phyloP scores from a whole-genome alignment of 1,140 invertebrate species.

The Cotesia glomerata region DNA sequence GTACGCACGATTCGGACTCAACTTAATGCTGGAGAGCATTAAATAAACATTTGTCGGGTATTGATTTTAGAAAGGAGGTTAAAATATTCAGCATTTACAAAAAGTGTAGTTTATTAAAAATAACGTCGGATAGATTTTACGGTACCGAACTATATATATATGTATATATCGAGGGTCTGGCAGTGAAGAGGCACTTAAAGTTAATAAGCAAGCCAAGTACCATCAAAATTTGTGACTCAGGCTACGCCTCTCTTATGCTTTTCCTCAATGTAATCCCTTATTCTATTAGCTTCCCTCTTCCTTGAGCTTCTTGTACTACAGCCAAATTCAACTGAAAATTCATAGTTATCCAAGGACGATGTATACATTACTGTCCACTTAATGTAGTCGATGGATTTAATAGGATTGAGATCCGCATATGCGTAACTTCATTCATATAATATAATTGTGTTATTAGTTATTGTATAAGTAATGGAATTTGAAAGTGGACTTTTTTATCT shows the following conservation, averaged over 20 bases:
- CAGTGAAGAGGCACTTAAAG: slow-evolving; percentile 22
- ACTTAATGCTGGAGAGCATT: not conserved
- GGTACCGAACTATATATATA: not conserved
- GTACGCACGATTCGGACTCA: not conserved
- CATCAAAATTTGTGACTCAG: slow-evolving; percentile 49
- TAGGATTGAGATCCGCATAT: not conserved
- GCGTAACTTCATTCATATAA: not conserved
- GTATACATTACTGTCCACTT: slow-evolving; percentile 22
- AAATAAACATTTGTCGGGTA: not conserved
- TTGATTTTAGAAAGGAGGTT: not conserved
- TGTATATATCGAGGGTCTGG: not conserved
- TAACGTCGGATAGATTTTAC: not conserved
- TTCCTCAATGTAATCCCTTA: slow-evolving; percentile 19
- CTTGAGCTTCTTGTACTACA: not conserved
- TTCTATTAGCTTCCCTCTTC: not conserved
- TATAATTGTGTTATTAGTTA: no score
- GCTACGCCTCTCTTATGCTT: not conserved
- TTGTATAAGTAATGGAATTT: no score
- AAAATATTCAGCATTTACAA: no score
- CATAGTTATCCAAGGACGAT: no score
- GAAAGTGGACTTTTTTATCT: no score
- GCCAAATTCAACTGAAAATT: slow-evolving; percentile 32
- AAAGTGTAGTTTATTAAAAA: slow-evolving; percentile 6
- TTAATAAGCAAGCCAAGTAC: slow-evolving; percentile 50
- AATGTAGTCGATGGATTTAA: not conserved